Percentiles rank a stretch among this genome's conserved stretches.
phyloP scores from a whole-genome alignment of 35 echinoderm and acorn worm species.

The Heliocidaris tuberculata region DNA sequence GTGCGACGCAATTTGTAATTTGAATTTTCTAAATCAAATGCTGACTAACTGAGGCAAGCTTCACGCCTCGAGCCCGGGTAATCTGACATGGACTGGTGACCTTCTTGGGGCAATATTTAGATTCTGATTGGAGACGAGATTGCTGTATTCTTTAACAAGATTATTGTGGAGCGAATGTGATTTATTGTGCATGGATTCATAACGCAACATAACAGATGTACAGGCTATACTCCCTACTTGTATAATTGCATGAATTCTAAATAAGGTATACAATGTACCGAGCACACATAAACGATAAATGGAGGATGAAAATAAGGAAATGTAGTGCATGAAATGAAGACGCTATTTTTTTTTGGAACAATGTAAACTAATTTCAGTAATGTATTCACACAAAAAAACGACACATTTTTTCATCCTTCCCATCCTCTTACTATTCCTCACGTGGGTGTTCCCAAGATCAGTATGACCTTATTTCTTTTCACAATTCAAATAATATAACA shows the following conservation, averaged over 20 bases:
- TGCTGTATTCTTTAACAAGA: neutral
- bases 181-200: neutral
- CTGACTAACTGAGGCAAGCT: neutral
- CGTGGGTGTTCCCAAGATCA: no score
- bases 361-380: no score
- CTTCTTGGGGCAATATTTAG: neutral
- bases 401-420: no score
- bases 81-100: neutral
- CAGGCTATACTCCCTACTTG: neutral
- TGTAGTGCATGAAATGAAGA: no score
- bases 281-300: neutral
- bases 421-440: no score
- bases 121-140: neutral
- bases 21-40: constrained; percentile 6
- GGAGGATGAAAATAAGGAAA: no score
- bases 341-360: no score
- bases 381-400: no score
- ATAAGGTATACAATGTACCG: neutral
- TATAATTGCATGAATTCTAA: neutral
- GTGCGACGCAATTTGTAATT: neutral
- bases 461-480: no score
- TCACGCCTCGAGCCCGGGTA: neutral
- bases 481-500: no score
- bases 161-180: neutral
- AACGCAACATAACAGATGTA: neutral